phyloP scores from a whole-genome alignment of 2,797 vertebrate genomes.

The Melopsittacus undulatus region DNA sequence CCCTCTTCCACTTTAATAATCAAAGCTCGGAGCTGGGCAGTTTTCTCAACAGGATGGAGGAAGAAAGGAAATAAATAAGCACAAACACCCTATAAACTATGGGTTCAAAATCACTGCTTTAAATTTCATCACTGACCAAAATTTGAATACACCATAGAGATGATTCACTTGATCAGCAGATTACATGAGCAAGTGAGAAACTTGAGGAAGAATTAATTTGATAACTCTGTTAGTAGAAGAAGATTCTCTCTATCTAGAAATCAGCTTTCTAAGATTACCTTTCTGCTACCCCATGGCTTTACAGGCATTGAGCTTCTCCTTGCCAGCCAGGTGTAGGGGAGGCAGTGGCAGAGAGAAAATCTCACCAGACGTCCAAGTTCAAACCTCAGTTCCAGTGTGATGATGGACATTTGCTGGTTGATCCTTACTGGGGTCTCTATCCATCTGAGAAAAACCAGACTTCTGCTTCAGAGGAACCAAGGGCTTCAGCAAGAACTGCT shows the following conservation, averaged over 20 bases:
- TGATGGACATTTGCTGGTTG: not conserved
- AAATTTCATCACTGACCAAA: slow-evolving; percentile 22
- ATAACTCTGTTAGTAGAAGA: not conserved
- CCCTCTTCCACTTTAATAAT: slow-evolving; percentile 46
- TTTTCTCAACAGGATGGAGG: slow-evolving; percentile 30
- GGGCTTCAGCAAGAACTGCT: not conserved
- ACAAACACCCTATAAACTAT: not conserved
- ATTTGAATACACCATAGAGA: not conserved
- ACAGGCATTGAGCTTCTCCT: not conserved
- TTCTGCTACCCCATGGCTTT: not conserved
- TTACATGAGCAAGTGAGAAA: slow-evolving; percentile 27
- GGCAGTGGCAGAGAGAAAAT: not conserved
- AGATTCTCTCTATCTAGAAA: not conserved
- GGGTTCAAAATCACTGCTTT: slow-evolving; percentile 19
- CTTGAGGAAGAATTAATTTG: slow-evolving; percentile 21
- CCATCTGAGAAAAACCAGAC: not conserved
- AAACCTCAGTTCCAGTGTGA: not conserved
- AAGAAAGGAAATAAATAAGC: slow-evolving; percentile 26
- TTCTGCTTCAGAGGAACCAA: not conserved
- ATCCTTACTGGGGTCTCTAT: not conserved
- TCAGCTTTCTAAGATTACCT: not conserved
- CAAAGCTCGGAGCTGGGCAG: not conserved
- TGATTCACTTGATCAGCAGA: slow-evolving; percentile 36
- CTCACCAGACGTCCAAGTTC: not conserved
- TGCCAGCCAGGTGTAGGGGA: not conserved